Base-by-base conservation (phyloP, 2,888 invertebrate species). In the Troglohyphantes excavatus region DNA sequence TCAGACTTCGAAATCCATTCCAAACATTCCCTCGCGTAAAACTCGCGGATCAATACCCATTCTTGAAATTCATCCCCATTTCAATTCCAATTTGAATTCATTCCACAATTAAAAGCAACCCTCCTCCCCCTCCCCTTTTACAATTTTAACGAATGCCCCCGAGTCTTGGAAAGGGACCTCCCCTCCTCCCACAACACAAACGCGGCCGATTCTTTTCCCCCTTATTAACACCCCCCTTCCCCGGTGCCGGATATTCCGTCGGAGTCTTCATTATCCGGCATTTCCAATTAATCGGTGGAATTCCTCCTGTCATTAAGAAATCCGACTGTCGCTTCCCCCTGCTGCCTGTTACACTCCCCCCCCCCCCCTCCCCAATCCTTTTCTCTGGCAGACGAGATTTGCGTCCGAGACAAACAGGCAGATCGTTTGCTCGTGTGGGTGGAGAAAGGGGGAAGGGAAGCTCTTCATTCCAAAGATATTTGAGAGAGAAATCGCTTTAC, bases 271-370 rank as follows among this genome's bases (percentile, higher is more conserved):
- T 88, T 78, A 75, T 67, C 75, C 79, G 59, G 87, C 65, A 70
- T 70, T 79, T 79, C 87, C 87, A 87, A 87, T 87, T 87, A 87
- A 87, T 87, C 79, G 87, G 72, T 65, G 75, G 75, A 70, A 84
- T 79, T 87, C 79, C 87, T 72, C 61, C 43, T 68, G 76, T 87
- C 87, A 87, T 87, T 87, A 86, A 86, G 86, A 86, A 86, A 81
- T 83, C 83, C 83, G 83, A 63, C 59, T 73, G 72, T 27, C 75
- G 26, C 26, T 61, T 43, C 67, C 43, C n/a, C 70, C 68, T 23
- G n/a, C n/a, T n/a, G n/a, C n/a, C n/a, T n/a, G n/a, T n/a, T n/a
- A n/a, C n/a, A n/a, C n/a, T 27, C 17, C 7, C n/a, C 53, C 26
- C 26, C 23, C 21, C 75, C 33, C 46, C 26, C 59, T 26, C 21